phyloP scores from a whole-genome alignment of 1,140 invertebrate species.

The Ips nitidus region DNA sequence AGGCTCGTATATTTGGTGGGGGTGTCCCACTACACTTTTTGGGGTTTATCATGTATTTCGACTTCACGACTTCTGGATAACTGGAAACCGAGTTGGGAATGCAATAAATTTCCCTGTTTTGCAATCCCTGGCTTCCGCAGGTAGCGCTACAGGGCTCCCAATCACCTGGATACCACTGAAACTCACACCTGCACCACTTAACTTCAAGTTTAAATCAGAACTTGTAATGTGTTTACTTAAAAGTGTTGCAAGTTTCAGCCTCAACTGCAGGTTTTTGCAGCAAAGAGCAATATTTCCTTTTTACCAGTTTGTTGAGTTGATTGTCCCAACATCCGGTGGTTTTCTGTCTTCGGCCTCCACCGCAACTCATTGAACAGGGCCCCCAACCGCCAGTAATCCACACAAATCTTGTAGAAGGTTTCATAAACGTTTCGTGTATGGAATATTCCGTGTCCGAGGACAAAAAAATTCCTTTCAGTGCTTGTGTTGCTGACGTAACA shows the following conservation, averaged over 20 bases:
- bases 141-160: slow-evolving; percentile 68
- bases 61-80: slow-evolving; percentile 39
- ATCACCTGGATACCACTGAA: slow-evolving; percentile 61
- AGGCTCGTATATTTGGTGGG: slow-evolving; percentile 58
- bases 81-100: slow-evolving; percentile 51
- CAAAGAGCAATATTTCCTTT: slow-evolving; percentile 54
- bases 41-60: slow-evolving; percentile 58
- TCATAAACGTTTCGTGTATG: slow-evolving; percentile 48
- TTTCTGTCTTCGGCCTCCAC: slow-evolving; percentile 56
- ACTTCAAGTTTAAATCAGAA: slow-evolving; percentile 15
- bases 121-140: slow-evolving; percentile 62
- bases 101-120: slow-evolving; percentile 65
- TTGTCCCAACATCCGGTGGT: slow-evolving; percentile 57
- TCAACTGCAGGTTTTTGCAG: slow-evolving; percentile 52
- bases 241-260: slow-evolving; percentile 56
- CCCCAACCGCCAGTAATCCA: slow-evolving; percentile 61
- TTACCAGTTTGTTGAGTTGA: slow-evolving; percentile 54
- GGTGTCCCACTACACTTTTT: slow-evolving; percentile 55
- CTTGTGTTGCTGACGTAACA: slow-evolving; percentile 33
- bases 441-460: slow-evolving; percentile 48
- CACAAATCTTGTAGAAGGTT: slow-evolving; percentile 52
- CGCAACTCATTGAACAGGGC: slow-evolving; percentile 59
- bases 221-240: slow-evolving; percentile 51
- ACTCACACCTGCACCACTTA: slow-evolving; percentile 57
- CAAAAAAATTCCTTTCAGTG: slow-evolving; percentile 45